phyloP scores from a whole-genome alignment of 2,888 invertebrate species.

The Pandemis corylana region DNA sequence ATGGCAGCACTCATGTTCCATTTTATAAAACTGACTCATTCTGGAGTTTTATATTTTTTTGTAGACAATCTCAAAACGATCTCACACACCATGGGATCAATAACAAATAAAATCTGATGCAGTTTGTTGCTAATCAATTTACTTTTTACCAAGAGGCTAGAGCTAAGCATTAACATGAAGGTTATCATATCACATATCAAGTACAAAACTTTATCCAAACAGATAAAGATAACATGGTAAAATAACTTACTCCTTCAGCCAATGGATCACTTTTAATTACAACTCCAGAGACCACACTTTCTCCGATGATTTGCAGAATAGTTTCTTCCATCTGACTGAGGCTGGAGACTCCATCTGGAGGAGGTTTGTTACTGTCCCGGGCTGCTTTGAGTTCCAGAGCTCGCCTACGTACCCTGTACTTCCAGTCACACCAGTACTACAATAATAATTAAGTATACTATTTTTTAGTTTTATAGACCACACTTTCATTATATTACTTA shows the following conservation, averaged over 20 bases:
- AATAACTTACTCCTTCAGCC: conserved; percentile 48
- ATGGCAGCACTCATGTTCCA: not conserved
- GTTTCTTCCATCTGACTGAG: conserved; percentile 62
- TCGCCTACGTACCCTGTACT: conserved; percentile 65
- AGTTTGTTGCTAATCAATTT: too few species aligned
- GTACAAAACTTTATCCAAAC: too few species aligned
- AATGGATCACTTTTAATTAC: conserved; percentile 64
- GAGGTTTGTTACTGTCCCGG: conserved; percentile 52
- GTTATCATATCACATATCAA: too few species aligned
- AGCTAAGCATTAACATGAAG: too few species aligned
- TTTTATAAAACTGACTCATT: not conserved
- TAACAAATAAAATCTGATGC: too few species aligned
- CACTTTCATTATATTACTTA: too few species aligned
- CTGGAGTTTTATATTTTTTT: not conserved
- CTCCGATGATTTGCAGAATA: conserved; percentile 64
- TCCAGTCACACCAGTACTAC: conserved; percentile 75
- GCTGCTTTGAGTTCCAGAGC: conserved; percentile 63
- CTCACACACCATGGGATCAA: too few species aligned
- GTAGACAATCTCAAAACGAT: too few species aligned
- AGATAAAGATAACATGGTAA: too few species aligned
- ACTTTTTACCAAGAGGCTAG: too few species aligned
- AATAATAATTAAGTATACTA: conserved; percentile 20
- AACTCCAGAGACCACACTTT: conserved; percentile 56
- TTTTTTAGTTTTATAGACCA: not conserved
- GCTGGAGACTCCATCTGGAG: conserved; percentile 56